Base-by-base conservation (phyloP, 2,888 invertebrate species). In the Myopa tessellatipennis region DNA sequence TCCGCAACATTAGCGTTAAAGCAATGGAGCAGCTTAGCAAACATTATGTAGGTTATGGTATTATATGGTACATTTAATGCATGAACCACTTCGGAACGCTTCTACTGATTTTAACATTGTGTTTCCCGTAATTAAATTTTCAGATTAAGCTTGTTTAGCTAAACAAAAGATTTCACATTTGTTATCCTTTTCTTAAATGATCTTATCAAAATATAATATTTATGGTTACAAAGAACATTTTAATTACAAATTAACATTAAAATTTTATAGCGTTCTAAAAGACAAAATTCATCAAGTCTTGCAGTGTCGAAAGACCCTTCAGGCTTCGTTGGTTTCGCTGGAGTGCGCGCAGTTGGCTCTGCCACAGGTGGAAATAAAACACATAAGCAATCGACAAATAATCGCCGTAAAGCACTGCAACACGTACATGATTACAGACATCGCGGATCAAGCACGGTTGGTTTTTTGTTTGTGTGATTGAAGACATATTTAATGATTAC, bases 351-450 rank as follows among this genome's bases (percentile, higher is more conserved):
- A 89, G 76, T 73, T 88, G 38, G 83, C 89, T 4, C 79, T 89
- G 80, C 89, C 89, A 0, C 87, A 88, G 78, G 89, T 89, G 14
- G 89, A 89, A 71, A 85, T 89, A 1, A 87, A 87, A 78, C 85
- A 85, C 55, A 84, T 88, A 36, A 89, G 88, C 75, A 85, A 87
- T 79, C 85, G 89, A 50, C 89, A 89, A 78, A 81, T 85, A 40
- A 75, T 88, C 34, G 88, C 89, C 0, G 88, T 89, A 7, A 84
- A 85, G 70, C 89, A 89, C 79, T 86, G 88, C 16, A 88, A 87
- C 70, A 85, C 85, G 3, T 89, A 89, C 77, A 81, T 89, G 74
- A 83, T 89, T 45, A 89, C 89, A 0, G 89, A 89, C 79, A 85
- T 89, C 74, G 88, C 87, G n/a, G 87, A 88, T 81, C 78, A 83